phyloP scores from a whole-genome alignment of 2,113 vertebrate species.

The Zingel zingel region DNA sequence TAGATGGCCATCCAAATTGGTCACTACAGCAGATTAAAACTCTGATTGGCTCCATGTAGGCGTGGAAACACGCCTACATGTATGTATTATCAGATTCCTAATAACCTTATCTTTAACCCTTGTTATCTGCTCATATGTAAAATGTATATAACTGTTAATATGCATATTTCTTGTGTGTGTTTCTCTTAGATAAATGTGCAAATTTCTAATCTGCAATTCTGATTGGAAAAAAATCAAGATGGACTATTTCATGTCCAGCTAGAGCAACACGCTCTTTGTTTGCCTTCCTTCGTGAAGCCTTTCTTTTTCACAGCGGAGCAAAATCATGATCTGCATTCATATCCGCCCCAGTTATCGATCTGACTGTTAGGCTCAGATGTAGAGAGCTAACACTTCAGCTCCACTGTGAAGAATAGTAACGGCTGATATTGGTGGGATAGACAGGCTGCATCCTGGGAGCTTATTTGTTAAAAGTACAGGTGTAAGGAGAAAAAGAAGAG shows the following conservation, averaged over 20 bases:
- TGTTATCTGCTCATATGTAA: neutral
- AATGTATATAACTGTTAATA: constrained; percentile 3
- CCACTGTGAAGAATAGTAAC: constrained; percentile 42
- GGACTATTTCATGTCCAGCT: neutral
- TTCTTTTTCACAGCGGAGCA: constrained; percentile 22
- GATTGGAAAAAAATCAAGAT: constrained; percentile 2
- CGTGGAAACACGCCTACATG: constrained; percentile 2
- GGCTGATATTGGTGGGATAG: constrained; percentile 52
- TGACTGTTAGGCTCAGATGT: constrained; percentile 29
- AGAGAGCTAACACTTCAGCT: constrained; percentile 56
- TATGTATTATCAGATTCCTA: neutral
- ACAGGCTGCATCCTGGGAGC: constrained; percentile 74
- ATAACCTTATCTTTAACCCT: neutral
- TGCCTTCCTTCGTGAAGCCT: constrained; percentile 11
- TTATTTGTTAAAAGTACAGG: constrained; percentile 79
- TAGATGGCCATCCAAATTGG: constrained; percentile 19
- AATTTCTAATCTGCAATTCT: constrained; percentile 29
- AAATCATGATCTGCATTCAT: constrained; percentile 58
- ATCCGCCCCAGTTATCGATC: constrained; percentile 60
- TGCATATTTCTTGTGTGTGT: neutral
- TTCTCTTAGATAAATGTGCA: neutral
- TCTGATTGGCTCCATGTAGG: constrained; percentile 20
- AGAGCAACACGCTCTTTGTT: constrained; percentile 2
- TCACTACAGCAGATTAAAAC: neutral
- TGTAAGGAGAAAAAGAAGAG: constrained; percentile 65